Evolutionary conservation across 2,113 vertebrate genomes (phyloP).

Genomic region (Equus quagga): DNA sequence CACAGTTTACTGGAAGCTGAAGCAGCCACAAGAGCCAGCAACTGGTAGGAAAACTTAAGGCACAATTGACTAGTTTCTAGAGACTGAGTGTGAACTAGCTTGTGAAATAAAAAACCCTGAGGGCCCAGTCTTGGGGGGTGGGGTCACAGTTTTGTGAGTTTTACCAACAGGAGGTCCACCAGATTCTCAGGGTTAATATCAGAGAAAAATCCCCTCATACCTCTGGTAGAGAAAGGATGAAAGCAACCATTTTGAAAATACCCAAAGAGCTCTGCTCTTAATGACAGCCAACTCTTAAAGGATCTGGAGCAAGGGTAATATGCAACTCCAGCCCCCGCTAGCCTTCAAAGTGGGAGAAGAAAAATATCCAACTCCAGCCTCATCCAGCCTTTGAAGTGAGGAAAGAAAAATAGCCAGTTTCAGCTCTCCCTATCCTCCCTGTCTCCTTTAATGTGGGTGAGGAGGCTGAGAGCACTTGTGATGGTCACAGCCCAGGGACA

Average conservation of each 20-base stretch:
- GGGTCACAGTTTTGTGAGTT: neutral
- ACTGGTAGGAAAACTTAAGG: neutral
- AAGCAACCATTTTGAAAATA: slow-evolving; percentile 24
- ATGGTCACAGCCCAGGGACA: neutral
- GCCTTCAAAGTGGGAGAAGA: neutral
- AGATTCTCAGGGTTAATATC: neutral
- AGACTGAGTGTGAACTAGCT: neutral
- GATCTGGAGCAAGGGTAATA: neutral
- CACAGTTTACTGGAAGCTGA: neutral
- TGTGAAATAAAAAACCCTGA: neutral
- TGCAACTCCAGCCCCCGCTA: neutral
- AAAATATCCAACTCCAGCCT: neutral
- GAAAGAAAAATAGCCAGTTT: neutral
- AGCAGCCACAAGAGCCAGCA: neutral
- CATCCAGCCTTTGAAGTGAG: neutral
- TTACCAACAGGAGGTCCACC: neutral
- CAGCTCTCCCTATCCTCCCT: neutral
- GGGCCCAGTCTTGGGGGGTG: neutral
- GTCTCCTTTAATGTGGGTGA: neutral
- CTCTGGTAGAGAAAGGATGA: neutral
- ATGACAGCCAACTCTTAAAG: neutral
- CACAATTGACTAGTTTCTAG: neutral
- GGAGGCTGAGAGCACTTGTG: neutral
- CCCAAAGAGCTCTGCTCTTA: neutral
- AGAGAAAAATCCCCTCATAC: neutral